phyloP scores from a whole-genome alignment of 2,797 vertebrate genomes.

The Hemibagrus guttatus region DNA sequence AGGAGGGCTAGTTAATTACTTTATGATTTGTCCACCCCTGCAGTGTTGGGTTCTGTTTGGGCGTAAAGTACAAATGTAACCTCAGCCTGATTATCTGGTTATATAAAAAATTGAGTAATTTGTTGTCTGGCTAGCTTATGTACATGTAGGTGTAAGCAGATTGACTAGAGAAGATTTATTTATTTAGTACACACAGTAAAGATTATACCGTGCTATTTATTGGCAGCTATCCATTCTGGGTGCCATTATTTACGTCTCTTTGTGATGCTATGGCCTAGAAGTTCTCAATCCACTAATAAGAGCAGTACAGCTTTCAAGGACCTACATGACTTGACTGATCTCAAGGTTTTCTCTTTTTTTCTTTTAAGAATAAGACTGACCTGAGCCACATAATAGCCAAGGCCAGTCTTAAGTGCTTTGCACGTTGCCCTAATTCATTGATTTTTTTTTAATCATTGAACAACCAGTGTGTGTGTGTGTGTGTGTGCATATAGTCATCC shows the following conservation, averaged over 20 bases:
- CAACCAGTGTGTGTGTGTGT: conserved; percentile 12
- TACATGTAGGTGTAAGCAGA: no score
- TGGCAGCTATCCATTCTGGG: not conserved
- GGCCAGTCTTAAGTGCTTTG: conserved; percentile 35
- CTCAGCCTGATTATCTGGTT: conserved; percentile 10
- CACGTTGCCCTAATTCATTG: conserved; percentile 39
- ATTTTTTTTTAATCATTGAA: conserved; percentile 20
- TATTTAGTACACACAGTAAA: not conserved
- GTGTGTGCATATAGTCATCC: conserved; percentile 10
- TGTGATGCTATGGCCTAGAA: not conserved
- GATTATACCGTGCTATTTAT: not conserved
- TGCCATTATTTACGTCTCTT: not conserved
- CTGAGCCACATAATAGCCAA: conserved; percentile 19
- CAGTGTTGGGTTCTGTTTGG: not conserved
- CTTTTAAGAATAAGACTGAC: not conserved
- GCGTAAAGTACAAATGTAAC: not conserved
- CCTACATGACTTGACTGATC: not conserved
- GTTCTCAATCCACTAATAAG: not conserved
- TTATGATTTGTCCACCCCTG: not conserved
- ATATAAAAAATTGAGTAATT: conserved; percentile 14
- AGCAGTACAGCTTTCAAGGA: not conserved
- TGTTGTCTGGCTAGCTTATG: not conserved
- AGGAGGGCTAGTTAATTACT: conserved; percentile 13
- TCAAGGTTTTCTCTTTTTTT: not conserved
- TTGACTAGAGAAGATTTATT: not conserved